Evolutionary conservation across 2,888 invertebrate genomes (phyloP).

Genomic region (Dascillus cervinus): DNA sequence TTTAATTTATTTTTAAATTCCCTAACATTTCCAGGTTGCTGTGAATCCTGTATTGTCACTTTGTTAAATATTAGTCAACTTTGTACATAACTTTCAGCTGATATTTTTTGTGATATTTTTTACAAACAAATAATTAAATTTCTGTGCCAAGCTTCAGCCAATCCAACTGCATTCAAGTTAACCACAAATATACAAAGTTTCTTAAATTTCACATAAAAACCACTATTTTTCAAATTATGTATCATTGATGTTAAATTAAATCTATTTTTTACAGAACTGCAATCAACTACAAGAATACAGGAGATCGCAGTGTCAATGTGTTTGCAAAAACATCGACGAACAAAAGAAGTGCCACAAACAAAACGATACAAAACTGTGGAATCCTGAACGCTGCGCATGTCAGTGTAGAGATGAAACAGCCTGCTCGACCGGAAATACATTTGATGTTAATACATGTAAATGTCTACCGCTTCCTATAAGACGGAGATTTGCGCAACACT

Average conservation of each 20-base stretch:
- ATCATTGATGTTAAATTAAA: not conserved
- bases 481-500: constrained; percentile 12
- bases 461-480: constrained; percentile 36
- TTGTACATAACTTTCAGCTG: too few species aligned
- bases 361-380: constrained; percentile 51
- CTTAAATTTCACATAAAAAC: too few species aligned
- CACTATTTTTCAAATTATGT: not conserved
- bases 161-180: too few species aligned
- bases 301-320: constrained; percentile 51
- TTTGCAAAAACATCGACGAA: constrained; percentile 54
- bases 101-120: too few species aligned
- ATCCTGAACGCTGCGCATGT: constrained; percentile 52
- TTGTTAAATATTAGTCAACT: too few species aligned
- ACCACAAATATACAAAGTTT: too few species aligned
- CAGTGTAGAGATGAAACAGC: constrained; percentile 47
- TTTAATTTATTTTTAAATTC: too few species aligned
- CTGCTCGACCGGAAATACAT: constrained; percentile 55
- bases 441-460: constrained; percentile 51
- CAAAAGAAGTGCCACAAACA: constrained; percentile 50
- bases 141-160: too few species aligned
- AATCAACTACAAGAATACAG: constrained; percentile 51
- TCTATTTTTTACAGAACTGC: constrained; percentile 46
- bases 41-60: too few species aligned
- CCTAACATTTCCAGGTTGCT: too few species aligned
- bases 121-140: too few species aligned